Base-by-base conservation (phyloP, 2,888 invertebrate species). In the Argyra leucocephala region DNA sequence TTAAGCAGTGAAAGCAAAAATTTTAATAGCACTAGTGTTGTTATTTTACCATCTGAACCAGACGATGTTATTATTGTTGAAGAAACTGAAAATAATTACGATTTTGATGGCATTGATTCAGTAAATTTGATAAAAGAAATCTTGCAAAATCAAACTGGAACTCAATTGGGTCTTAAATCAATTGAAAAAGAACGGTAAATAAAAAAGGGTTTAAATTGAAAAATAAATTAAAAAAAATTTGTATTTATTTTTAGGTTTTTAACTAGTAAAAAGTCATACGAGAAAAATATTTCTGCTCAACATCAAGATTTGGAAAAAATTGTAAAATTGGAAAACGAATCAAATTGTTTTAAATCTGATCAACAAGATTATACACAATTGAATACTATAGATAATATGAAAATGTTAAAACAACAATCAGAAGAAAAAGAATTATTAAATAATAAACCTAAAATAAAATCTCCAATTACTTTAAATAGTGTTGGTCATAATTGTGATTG, bases 1-100 rank as follows among this genome's bases (percentile, higher is more conserved):
- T 57, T 61, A 1, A 62, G 9, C 7, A 31, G 1, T 7, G 18
- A 18, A 18, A 18, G 48, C 5, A 31, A 31, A 31, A 48, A 48
- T 48, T 48, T 15, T 18, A 48, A 15, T 48, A 48, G 48, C 15
- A 48, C 18, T 48, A 48, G 66, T 57, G 24, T 67, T 6, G 63
- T 66, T 60, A 60, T 66, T n/a, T 21, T 68, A 23, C 63, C 66
- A 62, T 63, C 67, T 1, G 31, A 63, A 57, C 48, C 63, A n/a
- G 62, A 68, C 57, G 68, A 68, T 64, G 62, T 68, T 3, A 65
- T 68, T 3, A 22, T 61, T 22, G 59, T 68, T 22, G 67, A 68
- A 5, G 65, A 66, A 12, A 36, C 65, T 15, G 36, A 64, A 48
- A 31, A 26, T 26, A 37, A 48, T 22, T 23, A 22, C 2, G 37